Percentiles rank a stretch among this genome's conserved stretches.
Evolutionary conservation across 2,888 invertebrate genomes (phyloP).

Genomic region (Achlya flavicornis): DNA sequence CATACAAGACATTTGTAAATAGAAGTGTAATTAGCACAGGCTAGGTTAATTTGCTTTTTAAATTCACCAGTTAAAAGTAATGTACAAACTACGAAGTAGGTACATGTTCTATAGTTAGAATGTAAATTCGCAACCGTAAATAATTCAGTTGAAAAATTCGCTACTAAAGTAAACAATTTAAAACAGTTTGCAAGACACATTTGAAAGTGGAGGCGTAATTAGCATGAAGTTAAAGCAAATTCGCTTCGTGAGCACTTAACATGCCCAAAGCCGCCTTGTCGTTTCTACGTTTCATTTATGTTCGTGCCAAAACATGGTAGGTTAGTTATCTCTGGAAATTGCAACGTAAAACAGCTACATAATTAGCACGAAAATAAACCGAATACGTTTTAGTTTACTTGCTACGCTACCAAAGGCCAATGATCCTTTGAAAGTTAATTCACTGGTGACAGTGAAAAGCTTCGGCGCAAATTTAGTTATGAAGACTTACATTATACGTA

Average conservation of each 20-base stretch:
- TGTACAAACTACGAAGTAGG: not conserved
- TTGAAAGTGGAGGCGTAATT: slow-evolving; percentile 11
- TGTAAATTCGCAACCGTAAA: not conserved
- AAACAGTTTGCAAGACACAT: slow-evolving; percentile 7
- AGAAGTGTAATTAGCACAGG: not conserved
- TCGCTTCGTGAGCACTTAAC: slow-evolving; percentile 9
- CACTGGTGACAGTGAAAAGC: not conserved
- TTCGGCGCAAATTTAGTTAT: not conserved
- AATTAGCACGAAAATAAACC: slow-evolving; percentile 4
- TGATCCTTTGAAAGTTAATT: not conserved
- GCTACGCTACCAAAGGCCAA: not conserved
- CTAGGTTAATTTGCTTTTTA: not conserved
- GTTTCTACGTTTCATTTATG: slow-evolving; percentile 7
- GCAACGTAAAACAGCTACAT: slow-evolving; percentile 1
- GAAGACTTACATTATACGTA: not conserved
- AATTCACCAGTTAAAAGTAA: not conserved
- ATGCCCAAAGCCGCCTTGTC: slow-evolving; percentile 5
- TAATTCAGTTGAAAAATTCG: slow-evolving; percentile 5
- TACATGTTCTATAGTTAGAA: not conserved
- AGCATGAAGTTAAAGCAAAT: slow-evolving; percentile 12
- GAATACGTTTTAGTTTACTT: not conserved
- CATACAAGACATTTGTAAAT: not conserved
- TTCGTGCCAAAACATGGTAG: not conserved
- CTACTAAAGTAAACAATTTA: slow-evolving; percentile 6
- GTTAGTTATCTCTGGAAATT: slow-evolving; percentile 4